phyloP scores from a whole-genome alignment of 2,113 vertebrate genomes.

The Paracanthobrama guichenoti region DNA sequence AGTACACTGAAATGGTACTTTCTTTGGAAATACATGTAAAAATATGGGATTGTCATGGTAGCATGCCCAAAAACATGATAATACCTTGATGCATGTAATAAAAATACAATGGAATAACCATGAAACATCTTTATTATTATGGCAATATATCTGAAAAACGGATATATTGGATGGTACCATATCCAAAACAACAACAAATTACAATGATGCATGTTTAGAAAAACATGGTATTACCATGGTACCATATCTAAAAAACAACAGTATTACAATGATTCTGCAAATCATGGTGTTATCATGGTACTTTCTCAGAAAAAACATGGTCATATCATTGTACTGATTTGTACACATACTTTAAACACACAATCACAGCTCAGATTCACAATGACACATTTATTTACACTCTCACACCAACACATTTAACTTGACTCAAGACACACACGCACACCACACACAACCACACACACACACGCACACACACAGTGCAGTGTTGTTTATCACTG shows the following conservation, averaged over 20 bases:
- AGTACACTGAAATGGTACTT: background rate
- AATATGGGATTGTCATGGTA: background rate
- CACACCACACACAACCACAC: background rate
- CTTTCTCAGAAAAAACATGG: background rate
- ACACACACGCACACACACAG: background rate
- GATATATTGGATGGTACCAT: background rate
- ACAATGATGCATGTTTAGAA: too few relatives aligned
- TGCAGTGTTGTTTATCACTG: constrained; percentile 12
- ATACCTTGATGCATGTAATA: background rate
- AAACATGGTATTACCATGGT: background rate
- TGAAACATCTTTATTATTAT: background rate
- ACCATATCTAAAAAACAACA: background rate
- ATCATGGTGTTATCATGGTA: background rate
- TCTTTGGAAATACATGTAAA: background rate
- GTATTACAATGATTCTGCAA: background rate
- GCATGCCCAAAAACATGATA: background rate
- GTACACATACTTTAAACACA: constrained; percentile 35
- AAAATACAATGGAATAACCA: background rate
- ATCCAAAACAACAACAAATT: background rate
- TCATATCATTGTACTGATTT: background rate
- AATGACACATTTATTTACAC: background rate
- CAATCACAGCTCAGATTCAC: constrained; percentile 3
- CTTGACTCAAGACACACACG: background rate
- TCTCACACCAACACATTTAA: background rate
- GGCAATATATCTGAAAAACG: background rate